Conservation (phyloP, 2,888 invertebrate species). For the Tinea trinotella region DNA sequence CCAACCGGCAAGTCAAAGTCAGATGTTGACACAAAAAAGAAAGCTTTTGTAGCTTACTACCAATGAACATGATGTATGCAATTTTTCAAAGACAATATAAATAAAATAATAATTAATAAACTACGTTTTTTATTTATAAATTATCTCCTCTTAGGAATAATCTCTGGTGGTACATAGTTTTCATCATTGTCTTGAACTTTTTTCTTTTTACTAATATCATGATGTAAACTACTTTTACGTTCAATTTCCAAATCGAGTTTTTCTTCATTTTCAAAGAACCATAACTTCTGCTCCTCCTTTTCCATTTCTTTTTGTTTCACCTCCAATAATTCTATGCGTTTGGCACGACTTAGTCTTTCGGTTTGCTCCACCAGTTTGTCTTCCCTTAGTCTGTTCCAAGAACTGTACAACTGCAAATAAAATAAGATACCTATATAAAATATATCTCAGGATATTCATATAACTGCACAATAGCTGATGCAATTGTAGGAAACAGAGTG, state of each 20-base stretch:
- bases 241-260: constrained; percentile 80
- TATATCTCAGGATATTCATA: too few relatives aligned
- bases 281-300: constrained; percentile 75
- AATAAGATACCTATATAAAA: too few relatives aligned
- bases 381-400: constrained; percentile 74
- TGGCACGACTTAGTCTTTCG: constrained; percentile 71
- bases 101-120: neutral
- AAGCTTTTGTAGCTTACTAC: too few relatives aligned
- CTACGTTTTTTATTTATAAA: neutral
- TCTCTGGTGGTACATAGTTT: constrained; percentile 81
- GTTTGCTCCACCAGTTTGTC: constrained; percentile 73
- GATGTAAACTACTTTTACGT: constrained; percentile 56
- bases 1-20: too few relatives aligned
- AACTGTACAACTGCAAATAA: constrained; percentile 62
- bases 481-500: too few relatives aligned
- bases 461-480: too few relatives aligned
- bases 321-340: constrained; percentile 49
- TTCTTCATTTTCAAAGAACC: constrained; percentile 89
- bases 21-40: too few relatives aligned
- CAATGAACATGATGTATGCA: too few relatives aligned
- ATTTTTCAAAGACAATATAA: too few relatives aligned
- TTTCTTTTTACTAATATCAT: constrained; percentile 40
- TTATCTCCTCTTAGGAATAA: constrained; percentile 56
- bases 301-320: constrained; percentile 70
- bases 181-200: constrained; percentile 65